Evolutionary conservation across 2,888 invertebrate species (phyloP).

Genomic region (Torymus auratus): DNA sequence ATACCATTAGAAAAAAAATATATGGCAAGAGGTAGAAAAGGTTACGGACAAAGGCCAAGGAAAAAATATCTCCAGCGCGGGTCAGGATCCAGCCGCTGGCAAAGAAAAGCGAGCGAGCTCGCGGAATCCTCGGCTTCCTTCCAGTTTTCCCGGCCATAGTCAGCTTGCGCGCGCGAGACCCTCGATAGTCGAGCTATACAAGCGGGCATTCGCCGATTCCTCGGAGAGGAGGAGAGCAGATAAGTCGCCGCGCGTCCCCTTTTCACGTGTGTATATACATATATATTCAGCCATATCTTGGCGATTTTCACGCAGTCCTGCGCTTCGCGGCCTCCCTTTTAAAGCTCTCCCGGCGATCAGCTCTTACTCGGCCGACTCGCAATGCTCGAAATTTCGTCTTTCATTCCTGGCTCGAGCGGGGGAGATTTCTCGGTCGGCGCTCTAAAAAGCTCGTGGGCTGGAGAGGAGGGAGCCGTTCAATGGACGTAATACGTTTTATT

Average conservation of each 20-base stretch:
- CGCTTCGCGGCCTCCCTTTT: constrained; percentile 6
- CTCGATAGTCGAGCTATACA: too few relatives aligned
- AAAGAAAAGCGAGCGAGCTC: not conserved
- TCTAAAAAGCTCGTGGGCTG: not conserved
- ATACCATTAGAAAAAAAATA: too few relatives aligned
- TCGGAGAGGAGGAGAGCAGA: constrained; percentile 4
- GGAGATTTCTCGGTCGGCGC: not conserved
- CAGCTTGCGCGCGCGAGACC: not conserved
- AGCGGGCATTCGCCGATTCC: not conserved
- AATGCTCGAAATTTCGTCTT: constrained; percentile 28
- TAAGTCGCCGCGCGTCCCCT: constrained; percentile 19
- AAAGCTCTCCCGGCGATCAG: constrained; percentile 21
- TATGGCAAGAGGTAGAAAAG: too few relatives aligned
- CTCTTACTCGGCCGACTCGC: constrained; percentile 18
- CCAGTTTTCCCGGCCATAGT: constrained; percentile 6
- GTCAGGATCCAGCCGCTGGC: too few relatives aligned
- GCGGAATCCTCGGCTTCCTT: constrained; percentile 14
- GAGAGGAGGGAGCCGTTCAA: not conserved
- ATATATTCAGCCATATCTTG: constrained; percentile 6
- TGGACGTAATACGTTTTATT: constrained; percentile 25
- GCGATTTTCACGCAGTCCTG: constrained; percentile 52
- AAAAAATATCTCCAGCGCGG: too few relatives aligned
- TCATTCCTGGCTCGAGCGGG: not conserved
- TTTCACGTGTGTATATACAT: not conserved
- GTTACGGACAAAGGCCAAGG: too few relatives aligned